phyloP scores from a whole-genome alignment of 2,888 invertebrate species.

The Nezara viridula region DNA sequence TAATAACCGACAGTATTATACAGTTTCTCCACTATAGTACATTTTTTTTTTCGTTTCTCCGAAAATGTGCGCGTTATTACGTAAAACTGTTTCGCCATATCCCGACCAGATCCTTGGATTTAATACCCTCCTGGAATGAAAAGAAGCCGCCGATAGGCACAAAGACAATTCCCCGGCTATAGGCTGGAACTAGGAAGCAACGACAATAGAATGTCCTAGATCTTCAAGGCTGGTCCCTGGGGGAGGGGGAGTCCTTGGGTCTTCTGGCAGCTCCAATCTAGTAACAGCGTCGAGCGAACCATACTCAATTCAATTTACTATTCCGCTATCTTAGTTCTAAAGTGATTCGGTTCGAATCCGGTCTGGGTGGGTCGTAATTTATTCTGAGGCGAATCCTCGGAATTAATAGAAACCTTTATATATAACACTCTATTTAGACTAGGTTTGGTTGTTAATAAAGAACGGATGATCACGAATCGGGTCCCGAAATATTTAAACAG shows the following conservation, averaged over 20 bases:
- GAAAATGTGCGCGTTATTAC: too few species aligned
- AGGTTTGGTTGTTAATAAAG: too few species aligned
- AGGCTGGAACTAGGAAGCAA: slow-evolving; percentile 34
- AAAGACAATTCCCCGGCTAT: background rate
- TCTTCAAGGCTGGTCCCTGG: background rate
- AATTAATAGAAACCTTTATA: too few species aligned
- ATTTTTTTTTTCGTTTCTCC: too few species aligned
- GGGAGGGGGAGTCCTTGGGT: background rate
- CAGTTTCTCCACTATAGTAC: too few species aligned
- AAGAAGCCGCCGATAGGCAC: background rate
- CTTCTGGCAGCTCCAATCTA: background rate
- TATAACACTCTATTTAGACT: too few species aligned
- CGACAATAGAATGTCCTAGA: slow-evolving; percentile 44
- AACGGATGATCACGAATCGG: too few species aligned
- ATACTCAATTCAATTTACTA: background rate
- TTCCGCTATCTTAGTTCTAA: background rate
- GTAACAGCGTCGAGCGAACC: background rate
- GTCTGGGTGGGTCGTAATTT: too few species aligned
- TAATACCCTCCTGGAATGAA: background rate
- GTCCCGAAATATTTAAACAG: too few species aligned
- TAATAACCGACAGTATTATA: too few species aligned
- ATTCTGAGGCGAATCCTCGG: too few species aligned
- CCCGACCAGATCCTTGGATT: background rate
- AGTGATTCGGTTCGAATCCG: too few species aligned
- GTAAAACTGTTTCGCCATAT: background rate